Evolutionary conservation across 1,140 invertebrate genomes (phyloP).

Genomic region (Chymomyza costata): DNA sequence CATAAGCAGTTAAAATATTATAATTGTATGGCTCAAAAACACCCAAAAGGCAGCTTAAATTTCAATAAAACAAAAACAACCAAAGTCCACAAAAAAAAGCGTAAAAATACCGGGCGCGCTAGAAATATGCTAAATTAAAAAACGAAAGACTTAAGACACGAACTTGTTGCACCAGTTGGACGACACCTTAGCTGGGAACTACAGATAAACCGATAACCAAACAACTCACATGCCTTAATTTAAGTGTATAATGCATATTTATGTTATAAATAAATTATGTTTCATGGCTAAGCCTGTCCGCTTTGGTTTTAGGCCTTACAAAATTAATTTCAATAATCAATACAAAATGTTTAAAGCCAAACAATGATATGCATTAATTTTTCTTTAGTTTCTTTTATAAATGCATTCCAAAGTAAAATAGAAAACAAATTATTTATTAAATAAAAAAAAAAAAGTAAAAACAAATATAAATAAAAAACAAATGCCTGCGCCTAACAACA

Average conservation of each 20-base stretch:
- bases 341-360: neutral
- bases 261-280: too few species aligned
- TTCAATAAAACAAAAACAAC: conserved; percentile 17
- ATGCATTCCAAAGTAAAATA: conserved; percentile 29
- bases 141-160: conserved; percentile 42
- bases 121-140: conserved; percentile 25
- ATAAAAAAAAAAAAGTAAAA: too few species aligned
- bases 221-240: too few species aligned
- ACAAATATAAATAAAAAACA: too few species aligned
- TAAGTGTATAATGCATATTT: too few species aligned
- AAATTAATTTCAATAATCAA: neutral
- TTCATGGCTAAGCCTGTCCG: too few species aligned
- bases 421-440: conserved; percentile 47
- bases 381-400: conserved; percentile 1
- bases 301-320: too few species aligned
- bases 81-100: conserved; percentile 20
- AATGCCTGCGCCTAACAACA: conserved; percentile 10
- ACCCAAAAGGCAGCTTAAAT: neutral
- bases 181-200: conserved; percentile 20
- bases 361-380: conserved; percentile 1
- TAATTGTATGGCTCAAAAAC: neutral
- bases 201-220: too few species aligned
- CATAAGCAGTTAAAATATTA: conserved; percentile 21
- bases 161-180: conserved; percentile 61
- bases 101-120: neutral